Percentiles rank a stretch among this genome's conserved stretches.
Conservation (phyloP, 1,140 invertebrate genomes). For the Sitophilus oryzae region DNA sequence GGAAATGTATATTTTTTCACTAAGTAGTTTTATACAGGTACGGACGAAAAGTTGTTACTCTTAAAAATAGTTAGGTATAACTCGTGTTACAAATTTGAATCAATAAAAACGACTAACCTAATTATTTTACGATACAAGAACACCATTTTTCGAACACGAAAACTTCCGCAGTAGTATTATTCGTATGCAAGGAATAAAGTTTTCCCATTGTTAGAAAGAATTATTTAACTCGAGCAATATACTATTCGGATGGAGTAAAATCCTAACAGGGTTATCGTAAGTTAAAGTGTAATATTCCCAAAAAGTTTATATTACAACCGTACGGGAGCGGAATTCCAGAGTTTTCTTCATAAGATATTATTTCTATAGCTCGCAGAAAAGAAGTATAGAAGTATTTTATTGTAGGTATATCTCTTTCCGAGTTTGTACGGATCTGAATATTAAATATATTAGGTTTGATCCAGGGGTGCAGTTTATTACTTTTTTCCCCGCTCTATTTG, state of each 20-base stretch:
- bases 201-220: constrained; percentile 14
- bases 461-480: constrained; percentile 4
- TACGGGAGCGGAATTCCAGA: constrained; percentile 21
- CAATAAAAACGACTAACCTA: no score
- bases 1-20: no score
- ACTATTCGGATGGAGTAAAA: constrained; percentile 14
- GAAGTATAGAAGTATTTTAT: constrained; percentile 22
- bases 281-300: constrained; percentile 21
- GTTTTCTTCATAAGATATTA: constrained; percentile 15
- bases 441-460: constrained; percentile 2
- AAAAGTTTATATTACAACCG: constrained; percentile 21
- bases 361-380: constrained; percentile 1
- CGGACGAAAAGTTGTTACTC: no score
- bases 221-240: constrained; percentile 19
- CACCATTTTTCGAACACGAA: no score
- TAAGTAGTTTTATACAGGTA: no score
- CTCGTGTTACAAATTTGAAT: no score
- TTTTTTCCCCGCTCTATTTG: no score
- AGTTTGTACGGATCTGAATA: constrained; percentile 14
- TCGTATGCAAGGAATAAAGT: constrained; percentile 11
- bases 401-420: constrained; percentile 11
- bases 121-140: no score
- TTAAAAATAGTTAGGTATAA: no score
- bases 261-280: constrained; percentile 21
- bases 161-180: neutral